Evolutionary conservation across 2,888 invertebrate species (phyloP).

Genomic region (Rhamnusium bicolor): DNA sequence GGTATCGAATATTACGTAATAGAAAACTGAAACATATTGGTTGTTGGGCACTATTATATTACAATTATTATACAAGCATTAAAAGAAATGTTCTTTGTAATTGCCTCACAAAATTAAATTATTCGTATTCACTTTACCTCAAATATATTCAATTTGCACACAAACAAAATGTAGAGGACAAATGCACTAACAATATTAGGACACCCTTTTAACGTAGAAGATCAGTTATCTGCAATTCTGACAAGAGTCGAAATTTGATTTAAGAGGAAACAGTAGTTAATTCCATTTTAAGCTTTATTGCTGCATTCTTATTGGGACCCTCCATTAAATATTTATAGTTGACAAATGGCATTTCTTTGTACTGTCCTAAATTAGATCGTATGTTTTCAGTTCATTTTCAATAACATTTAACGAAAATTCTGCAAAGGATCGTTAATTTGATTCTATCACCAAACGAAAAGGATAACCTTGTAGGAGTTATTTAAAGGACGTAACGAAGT

Average conservation of each 20-base stretch:
- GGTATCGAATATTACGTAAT: no score
- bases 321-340: conserved; percentile 8
- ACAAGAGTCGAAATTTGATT: conserved; percentile 16
- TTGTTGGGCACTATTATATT: no score
- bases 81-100: not conserved
- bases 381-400: not conserved
- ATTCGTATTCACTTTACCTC: not conserved
- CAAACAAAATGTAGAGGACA: not conserved
- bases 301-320: not conserved
- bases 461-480: not conserved
- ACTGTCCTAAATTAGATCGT: not conserved
- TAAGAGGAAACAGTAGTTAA: not conserved
- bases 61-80: not conserved
- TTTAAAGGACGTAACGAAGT: not conserved
- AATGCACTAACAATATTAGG: not conserved
- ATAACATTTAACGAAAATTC: not conserved
- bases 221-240: conserved; percentile 9
- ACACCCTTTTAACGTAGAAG: conserved; percentile 16
- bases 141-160: not conserved
- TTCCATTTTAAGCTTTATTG: conserved; percentile 11
- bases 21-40: no score
- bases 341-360: conserved; percentile 4
- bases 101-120: not conserved
- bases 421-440: not conserved
- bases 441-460: not conserved